Percentiles rank a stretch among this genome's conserved stretches.
These are phyloP conservation scores for Axinella damicornis DNA, from an alignment of 37 sponge, comb jelly and placozoan species.

Conservation along the genomic window DNA sequence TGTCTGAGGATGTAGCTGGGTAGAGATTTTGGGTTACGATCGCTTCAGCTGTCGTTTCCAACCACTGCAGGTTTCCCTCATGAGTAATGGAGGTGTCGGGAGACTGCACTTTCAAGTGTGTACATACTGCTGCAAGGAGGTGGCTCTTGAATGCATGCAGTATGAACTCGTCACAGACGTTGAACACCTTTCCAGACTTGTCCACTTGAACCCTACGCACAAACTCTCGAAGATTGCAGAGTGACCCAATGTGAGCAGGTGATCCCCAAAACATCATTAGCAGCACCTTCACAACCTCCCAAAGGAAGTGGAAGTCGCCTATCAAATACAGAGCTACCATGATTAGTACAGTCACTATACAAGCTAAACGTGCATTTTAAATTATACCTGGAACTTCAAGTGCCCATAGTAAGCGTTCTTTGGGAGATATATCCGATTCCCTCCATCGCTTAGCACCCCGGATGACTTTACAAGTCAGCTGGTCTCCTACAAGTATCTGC, in stretches of 20 bases:
- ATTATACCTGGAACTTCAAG: slow-evolving; percentile 33
- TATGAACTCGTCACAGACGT: slow-evolving; percentile 24
- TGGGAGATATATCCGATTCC: neutral
- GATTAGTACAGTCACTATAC: no score
- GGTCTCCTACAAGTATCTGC: slow-evolving; percentile 39
- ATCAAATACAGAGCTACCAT: no score
- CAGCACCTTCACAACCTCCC: slow-evolving; percentile 23
- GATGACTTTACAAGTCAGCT: slow-evolving; percentile 11
- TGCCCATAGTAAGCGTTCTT: slow-evolving; percentile 20
- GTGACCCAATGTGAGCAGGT: no score
- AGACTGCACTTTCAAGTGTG: neutral
- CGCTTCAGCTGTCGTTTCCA: neutral
- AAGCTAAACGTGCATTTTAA: no score
- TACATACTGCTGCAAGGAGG: slow-evolving; percentile 16
- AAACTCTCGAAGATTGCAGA: neutral
- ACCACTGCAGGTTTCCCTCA: neutral
- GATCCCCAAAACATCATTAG: slow-evolving; percentile 17
- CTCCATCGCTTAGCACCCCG: slow-evolving; percentile 5
- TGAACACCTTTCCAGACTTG: slow-evolving; percentile 24
- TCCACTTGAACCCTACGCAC: slow-evolving; percentile 13
- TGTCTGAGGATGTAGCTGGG: neutral
- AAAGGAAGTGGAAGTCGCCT: slow-evolving; percentile 24
- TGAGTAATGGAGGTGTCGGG: neutral
- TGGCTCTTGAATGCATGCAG: neutral
- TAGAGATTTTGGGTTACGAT: slow-evolving; percentile 3